Conservation (phyloP, 2,797 vertebrate genomes). For the Todus mexicanus region DNA sequence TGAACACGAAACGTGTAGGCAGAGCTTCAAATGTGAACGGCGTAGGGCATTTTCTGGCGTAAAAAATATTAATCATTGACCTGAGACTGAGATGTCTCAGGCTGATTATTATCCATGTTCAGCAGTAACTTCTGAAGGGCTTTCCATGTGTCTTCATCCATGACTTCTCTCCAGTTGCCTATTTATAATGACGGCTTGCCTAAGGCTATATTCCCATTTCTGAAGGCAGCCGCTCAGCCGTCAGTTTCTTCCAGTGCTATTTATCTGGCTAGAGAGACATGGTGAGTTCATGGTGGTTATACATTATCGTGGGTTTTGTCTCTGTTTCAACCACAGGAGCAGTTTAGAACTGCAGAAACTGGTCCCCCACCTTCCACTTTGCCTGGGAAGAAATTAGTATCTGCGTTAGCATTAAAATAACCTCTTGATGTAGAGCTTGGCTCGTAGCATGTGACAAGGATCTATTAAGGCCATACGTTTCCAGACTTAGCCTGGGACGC, state of each 20-base stretch:
- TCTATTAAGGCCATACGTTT: neutral
- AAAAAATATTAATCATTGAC: constrained; percentile 24
- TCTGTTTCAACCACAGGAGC: neutral
- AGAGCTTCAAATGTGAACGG: neutral
- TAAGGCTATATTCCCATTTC: neutral
- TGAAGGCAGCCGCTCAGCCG: neutral
- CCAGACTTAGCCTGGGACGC: neutral
- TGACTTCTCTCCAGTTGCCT: neutral
- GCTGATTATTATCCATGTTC: neutral
- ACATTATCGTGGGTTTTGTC: neutral
- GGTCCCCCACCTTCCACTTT: neutral
- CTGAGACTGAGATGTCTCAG: neutral
- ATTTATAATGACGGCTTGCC: neutral
- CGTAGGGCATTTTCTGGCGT: neutral
- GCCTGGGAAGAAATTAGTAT: neutral
- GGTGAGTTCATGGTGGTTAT: neutral
- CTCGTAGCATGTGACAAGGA: neutral
- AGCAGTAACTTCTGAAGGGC: neutral
- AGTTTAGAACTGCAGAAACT: neutral
- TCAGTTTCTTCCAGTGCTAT: accelerated
- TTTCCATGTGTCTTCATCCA: neutral
- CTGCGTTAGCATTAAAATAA: neutral
- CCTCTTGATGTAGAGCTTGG: neutral
- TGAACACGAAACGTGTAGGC: accelerated
- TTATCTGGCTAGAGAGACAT: neutral